Conservation (phyloP, 2,113 vertebrate species). For the Oryzias woworae region DNA sequence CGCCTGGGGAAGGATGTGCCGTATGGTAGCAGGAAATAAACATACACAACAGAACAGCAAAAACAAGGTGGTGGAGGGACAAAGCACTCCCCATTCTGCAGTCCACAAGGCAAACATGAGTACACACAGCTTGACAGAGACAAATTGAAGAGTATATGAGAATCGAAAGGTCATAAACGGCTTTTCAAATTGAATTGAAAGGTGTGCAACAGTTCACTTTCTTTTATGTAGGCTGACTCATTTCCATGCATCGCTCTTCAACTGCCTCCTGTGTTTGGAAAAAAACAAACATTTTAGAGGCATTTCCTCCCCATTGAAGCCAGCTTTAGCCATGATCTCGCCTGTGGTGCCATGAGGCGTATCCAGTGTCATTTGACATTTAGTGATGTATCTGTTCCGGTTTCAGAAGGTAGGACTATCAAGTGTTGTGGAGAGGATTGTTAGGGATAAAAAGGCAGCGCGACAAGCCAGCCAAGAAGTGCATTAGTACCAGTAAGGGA, state of each 20-base stretch:
- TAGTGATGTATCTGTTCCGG: conserved; percentile 27
- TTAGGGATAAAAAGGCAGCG: conserved; percentile 41
- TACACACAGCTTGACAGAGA: conserved; percentile 25
- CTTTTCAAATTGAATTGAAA: conserved; percentile 58
- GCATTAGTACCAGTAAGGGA: conserved; percentile 26
- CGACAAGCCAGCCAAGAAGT: conserved; percentile 25
- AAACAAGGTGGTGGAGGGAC: conserved; percentile 42
- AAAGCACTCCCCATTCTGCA: conserved; percentile 10
- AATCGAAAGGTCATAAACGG: conserved; percentile 37
- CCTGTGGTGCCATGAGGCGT: conserved; percentile 34
- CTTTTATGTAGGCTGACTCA: conserved; percentile 19
- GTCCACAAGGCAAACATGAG: conserved; percentile 4
- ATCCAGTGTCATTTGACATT: conserved; percentile 49
- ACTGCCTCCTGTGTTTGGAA: conserved; percentile 12
- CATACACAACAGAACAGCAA: conserved; percentile 43
- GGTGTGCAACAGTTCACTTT: conserved; percentile 25
- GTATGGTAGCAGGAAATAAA: conserved; percentile 72
- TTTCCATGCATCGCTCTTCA: conserved; percentile 18
- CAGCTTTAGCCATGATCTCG: conserved; percentile 20
- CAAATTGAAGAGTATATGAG: conserved; percentile 22
- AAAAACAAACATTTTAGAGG: conserved; percentile 43
- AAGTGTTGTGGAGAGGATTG: conserved; percentile 30
- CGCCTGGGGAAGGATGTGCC: conserved; percentile 56
- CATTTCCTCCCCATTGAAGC: conserved; percentile 41
- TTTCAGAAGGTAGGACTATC: conserved; percentile 38